Percentiles rank a stretch among this genome's conserved stretches.
These are phyloP conservation scores for Ischnura elegans DNA, from an alignment of 2,888 invertebrate species.

Conservation along the genomic window DNA sequence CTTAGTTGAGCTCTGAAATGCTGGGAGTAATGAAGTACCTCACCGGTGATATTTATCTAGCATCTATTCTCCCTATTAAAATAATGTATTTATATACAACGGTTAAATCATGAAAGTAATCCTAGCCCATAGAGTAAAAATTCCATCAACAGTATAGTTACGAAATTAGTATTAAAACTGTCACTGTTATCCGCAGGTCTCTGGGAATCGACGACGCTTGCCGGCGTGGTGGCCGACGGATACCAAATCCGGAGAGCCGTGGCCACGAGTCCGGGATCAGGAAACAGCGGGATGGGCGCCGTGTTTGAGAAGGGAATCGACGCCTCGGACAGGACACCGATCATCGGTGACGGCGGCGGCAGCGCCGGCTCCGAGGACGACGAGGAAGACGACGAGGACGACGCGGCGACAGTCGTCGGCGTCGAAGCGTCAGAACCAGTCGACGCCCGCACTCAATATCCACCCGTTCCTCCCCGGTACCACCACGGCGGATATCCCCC, in stretches of 20 bases:
- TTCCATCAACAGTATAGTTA: too few relatives aligned
- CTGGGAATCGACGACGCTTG: background rate
- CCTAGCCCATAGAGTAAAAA: too few relatives aligned
- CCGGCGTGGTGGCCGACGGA: conserved; percentile 31
- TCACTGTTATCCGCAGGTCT: background rate
- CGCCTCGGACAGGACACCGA: conserved; percentile 74
- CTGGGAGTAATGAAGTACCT: too few relatives aligned
- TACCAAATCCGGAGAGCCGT: conserved; percentile 56
- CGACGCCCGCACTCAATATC: background rate
- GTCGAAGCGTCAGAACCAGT: background rate
- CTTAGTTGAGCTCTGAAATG: too few relatives aligned
- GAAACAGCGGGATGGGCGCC: conserved; percentile 48
- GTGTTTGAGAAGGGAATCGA: conserved; percentile 68
- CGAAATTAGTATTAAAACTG: background rate
- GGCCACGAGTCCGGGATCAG: conserved; percentile 32
- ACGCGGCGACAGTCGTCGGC: conserved; percentile 29
- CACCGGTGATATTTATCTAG: too few relatives aligned
- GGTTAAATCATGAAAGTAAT: too few relatives aligned
- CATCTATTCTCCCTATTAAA: too few relatives aligned
- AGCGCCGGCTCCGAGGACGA: conserved; percentile 78
- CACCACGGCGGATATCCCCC: conserved; percentile 73
- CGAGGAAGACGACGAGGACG: conserved; percentile 78
- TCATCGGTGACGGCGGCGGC: conserved; percentile 81
- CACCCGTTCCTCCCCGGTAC: conserved; percentile 30
- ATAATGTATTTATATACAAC: too few relatives aligned